Evolutionary conservation across 1,140 invertebrate species (phyloP).

Genomic region (Hycleus phaleratus): DNA sequence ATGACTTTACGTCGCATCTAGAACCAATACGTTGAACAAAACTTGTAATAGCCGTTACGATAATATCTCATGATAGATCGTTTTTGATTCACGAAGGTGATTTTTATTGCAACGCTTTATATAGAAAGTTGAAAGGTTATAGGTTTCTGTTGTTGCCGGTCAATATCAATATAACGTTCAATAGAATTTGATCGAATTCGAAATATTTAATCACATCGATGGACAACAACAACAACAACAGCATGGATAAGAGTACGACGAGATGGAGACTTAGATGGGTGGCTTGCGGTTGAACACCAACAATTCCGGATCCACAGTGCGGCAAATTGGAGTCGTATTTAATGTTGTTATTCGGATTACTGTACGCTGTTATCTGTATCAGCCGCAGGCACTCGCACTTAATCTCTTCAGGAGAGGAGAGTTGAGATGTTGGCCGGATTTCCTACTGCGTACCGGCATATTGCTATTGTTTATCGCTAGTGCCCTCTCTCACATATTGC

Average conservation of each 20-base stretch:
- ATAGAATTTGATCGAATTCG: background rate
- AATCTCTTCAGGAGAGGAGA: constrained; percentile 25
- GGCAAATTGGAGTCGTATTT: constrained; percentile 44
- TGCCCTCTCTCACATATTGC: constrained; percentile 11
- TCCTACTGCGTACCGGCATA: constrained; percentile 12
- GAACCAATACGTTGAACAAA: constrained; percentile 19
- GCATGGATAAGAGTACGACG: no score
- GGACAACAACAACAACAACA: constrained; percentile 1
- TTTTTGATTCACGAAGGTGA: constrained; percentile 35
- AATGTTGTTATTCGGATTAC: constrained; percentile 45
- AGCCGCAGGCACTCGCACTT: constrained; percentile 32
- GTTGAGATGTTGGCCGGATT: constrained; percentile 4
- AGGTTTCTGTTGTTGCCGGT: constrained; percentile 20
- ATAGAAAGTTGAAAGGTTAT: constrained; percentile 36
- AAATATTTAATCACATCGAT: constrained; percentile 22
- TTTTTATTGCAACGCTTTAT: constrained; percentile 36
- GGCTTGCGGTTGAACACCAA: constrained; percentile 30
- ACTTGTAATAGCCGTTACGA: constrained; percentile 26
- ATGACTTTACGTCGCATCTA: constrained; percentile 24
- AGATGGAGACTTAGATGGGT: constrained; percentile 22
- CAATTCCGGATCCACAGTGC: constrained; percentile 41
- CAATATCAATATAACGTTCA: constrained; percentile 19
- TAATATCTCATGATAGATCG: constrained; percentile 37
- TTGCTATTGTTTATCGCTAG: constrained; percentile 15
- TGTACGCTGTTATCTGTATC: constrained; percentile 35